Percentiles rank a stretch among this genome's conserved stretches.
phyloP scores from a whole-genome alignment of 2,113 vertebrate genomes.

The Eurypyga helias region DNA sequence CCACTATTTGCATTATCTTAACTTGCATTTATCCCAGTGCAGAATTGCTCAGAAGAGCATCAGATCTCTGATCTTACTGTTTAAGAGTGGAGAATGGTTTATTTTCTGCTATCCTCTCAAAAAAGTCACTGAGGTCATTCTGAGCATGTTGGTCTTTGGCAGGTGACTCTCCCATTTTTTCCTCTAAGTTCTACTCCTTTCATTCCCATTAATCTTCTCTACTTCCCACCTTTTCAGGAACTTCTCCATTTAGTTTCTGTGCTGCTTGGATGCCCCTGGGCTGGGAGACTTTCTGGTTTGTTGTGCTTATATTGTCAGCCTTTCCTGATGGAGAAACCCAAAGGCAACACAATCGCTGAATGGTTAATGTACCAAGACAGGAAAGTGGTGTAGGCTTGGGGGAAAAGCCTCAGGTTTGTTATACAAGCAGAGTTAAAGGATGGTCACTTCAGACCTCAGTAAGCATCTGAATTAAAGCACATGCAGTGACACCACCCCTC shows the following conservation, averaged over 20 bases:
- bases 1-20: background rate
- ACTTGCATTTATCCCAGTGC: background rate
- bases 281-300: background rate
- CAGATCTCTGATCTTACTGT: background rate
- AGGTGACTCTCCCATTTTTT: background rate
- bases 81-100: background rate
- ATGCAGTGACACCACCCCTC: background rate
- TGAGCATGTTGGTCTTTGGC: background rate
- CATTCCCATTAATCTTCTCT: background rate
- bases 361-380: background rate
- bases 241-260: background rate
- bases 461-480: conserved; percentile 15
- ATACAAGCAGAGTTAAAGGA: background rate
- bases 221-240: background rate
- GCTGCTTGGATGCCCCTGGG: background rate
- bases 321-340: conserved; percentile 11
- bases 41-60: background rate
- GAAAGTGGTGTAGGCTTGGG: background rate
- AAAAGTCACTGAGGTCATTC: background rate
- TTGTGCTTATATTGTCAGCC: background rate
- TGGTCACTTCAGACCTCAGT: background rate
- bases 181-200: background rate
- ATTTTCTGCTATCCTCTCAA: background rate
- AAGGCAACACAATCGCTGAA: background rate
- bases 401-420: background rate